These are phyloP conservation scores for Paramormyrops kingsleyae DNA, from an alignment of 2,113 vertebrate species.

Conservation along the genomic window DNA sequence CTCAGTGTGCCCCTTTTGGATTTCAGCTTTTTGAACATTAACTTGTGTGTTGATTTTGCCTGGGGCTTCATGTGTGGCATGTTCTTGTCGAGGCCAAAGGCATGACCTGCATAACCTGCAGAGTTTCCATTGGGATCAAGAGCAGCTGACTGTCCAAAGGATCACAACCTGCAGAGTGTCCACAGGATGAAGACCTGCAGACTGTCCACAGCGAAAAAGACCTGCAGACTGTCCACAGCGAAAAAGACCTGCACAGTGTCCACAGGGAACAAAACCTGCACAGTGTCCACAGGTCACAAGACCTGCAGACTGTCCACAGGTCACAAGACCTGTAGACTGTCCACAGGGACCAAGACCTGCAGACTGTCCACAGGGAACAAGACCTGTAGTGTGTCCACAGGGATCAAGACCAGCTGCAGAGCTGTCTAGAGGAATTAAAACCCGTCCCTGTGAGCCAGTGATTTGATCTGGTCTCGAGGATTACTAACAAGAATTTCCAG, in stretches of 20 bases:
- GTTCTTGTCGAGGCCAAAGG: slow-evolving; percentile 39
- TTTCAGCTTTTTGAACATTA: slow-evolving; percentile 8
- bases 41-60: slow-evolving; percentile 23
- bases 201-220: neutral
- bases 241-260: neutral
- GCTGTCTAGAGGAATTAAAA: neutral
- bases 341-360: neutral
- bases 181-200: neutral
- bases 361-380: neutral
- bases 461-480: neutral
- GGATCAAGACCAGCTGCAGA: neutral
- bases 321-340: neutral
- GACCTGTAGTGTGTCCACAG: neutral
- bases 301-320: neutral
- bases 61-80: slow-evolving; percentile 33
- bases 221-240: neutral
- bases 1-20: slow-evolving; percentile 18
- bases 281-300: neutral
- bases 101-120: slow-evolving; percentile 21
- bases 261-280: neutral
- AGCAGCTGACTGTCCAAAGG: neutral
- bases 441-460: neutral
- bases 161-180: neutral
- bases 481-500: neutral
- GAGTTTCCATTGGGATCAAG: neutral